These are phyloP conservation scores for Actinernus sp. DNA, from an alignment of 92 coral and sea anemone genomes.

Conservation along the genomic window DNA sequence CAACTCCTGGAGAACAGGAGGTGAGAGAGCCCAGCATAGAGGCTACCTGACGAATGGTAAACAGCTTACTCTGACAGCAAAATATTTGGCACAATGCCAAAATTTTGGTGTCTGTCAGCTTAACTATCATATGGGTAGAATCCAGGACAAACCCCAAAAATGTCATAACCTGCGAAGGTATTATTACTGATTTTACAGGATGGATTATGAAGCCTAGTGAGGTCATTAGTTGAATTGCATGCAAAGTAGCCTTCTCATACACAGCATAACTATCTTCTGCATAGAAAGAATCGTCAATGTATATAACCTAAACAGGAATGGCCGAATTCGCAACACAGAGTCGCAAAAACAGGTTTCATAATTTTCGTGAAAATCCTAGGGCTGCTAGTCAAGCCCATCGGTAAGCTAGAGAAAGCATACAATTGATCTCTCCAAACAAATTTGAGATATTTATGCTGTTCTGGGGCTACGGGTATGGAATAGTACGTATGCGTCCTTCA, in stretches of 20 bases:
- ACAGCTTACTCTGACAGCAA: constrained; percentile 11
- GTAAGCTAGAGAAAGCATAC: constrained; percentile 4
- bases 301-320: constrained; percentile 59
- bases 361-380: constrained; percentile 24
- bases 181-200: constrained; percentile 46
- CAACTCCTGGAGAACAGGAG: constrained; percentile 58
- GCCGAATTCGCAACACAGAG: constrained; percentile 45
- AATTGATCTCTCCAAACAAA: constrained; percentile 12
- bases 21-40: constrained; percentile 43
- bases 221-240: constrained; percentile 33
- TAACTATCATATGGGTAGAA: constrained; percentile 47
- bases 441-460: constrained; percentile 33
- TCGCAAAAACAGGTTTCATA: constrained; percentile 25
- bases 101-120: constrained; percentile 39
- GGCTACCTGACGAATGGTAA: constrained; percentile 57
- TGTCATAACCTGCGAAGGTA: constrained; percentile 44
- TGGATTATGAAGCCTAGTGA: constrained; percentile 59
- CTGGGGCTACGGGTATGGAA: constrained; percentile 20
- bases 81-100: too few species aligned
- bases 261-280: too few species aligned
- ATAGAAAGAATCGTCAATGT: constrained; percentile 59
- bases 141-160: constrained; percentile 46
- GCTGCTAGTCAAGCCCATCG: constrained; percentile 24
- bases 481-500: constrained; percentile 47
- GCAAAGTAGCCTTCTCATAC: constrained; percentile 42